These are phyloP conservation scores for Daphoenositta chrysoptera DNA, from an alignment of 2,113 vertebrate genomes.

Conservation along the genomic window DNA sequence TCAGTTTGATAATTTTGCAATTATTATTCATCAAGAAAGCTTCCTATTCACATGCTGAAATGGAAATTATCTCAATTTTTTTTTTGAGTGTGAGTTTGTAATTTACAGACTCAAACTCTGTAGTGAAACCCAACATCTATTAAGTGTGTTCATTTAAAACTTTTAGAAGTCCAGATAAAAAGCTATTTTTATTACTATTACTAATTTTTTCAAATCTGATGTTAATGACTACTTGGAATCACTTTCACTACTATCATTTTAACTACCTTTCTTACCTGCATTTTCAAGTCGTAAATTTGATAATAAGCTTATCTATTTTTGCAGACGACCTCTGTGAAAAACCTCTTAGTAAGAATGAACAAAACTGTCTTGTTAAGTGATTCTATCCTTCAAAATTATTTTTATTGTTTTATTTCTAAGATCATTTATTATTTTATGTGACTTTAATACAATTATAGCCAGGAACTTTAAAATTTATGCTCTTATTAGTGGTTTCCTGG, in stretches of 20 bases:
- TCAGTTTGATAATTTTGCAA: background rate
- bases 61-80: background rate
- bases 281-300: background rate
- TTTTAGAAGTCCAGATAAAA: background rate
- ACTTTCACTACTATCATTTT: background rate
- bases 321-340: background rate
- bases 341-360: background rate
- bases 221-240: background rate
- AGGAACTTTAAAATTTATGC: slow-evolving; percentile 8
- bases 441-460: slow-evolving; percentile 27
- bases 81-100: background rate
- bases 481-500: slow-evolving; percentile 52
- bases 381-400: background rate
- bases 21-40: background rate
- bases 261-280: background rate
- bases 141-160: background rate
- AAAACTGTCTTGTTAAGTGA: background rate
- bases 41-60: background rate
- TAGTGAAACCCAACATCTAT: background rate
- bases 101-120: background rate
- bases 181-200: background rate
- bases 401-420: background rate
- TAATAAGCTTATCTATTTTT: background rate
- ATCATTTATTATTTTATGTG: background rate
- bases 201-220: background rate